Evolutionary conservation across 2,888 invertebrate species (phyloP).

Genomic region (Dione juno): DNA sequence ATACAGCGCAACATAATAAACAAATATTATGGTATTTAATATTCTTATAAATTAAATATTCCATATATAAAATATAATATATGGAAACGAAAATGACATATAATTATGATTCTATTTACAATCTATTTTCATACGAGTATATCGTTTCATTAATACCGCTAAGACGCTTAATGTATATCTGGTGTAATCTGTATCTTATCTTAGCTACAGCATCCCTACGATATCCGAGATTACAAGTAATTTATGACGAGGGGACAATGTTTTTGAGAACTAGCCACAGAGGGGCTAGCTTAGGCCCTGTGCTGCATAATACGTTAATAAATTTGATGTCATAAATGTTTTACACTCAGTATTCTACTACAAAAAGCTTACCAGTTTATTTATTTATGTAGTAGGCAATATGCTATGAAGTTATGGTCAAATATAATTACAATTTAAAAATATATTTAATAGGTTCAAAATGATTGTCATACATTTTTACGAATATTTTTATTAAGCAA

Average conservation of each 20-base stretch:
- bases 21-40: not conserved
- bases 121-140: slow-evolving; percentile 2
- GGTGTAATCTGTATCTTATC: slow-evolving; percentile 25
- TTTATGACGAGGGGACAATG: slow-evolving; percentile 49
- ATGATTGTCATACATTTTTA: too few species aligned
- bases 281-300: slow-evolving; percentile 21
- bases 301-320: not conserved
- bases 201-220: slow-evolving; percentile 31
- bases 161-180: slow-evolving; percentile 24
- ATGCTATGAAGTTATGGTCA: too few species aligned
- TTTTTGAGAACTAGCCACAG: slow-evolving; percentile 39
- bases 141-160: slow-evolving; percentile 12
- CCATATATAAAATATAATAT: too few species aligned
- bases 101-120: not conserved
- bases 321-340: not conserved
- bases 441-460: too few species aligned
- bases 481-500: too few species aligned
- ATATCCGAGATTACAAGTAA: slow-evolving; percentile 52
- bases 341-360: not conserved
- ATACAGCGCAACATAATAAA: too few species aligned
- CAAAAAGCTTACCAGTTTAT: too few species aligned
- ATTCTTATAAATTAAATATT: too few species aligned
- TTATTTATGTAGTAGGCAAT: too few species aligned
- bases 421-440: too few species aligned
- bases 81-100: not conserved